phyloP scores from a whole-genome alignment of 1,140 invertebrate species.

The Ceratitis capitata region DNA sequence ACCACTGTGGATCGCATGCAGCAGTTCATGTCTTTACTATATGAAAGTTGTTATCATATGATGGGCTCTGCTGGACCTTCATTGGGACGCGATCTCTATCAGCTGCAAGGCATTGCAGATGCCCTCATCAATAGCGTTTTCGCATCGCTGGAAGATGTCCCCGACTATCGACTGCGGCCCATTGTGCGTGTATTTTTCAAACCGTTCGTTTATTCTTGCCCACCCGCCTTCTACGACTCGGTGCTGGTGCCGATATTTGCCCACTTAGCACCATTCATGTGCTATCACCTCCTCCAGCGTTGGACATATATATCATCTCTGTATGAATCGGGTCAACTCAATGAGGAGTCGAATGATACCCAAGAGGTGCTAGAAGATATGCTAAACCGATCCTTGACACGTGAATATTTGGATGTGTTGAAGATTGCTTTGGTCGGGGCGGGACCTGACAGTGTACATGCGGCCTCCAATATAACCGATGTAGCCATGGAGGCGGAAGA shows the following conservation, averaged over 20 bases:
- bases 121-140: constrained; percentile 75
- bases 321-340: constrained; percentile 79
- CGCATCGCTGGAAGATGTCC: constrained; percentile 77
- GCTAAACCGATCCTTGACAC: constrained; percentile 83
- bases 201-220: constrained; percentile 86
- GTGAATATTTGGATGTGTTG: constrained; percentile 86
- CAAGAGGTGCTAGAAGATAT: constrained; percentile 91
- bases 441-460: constrained; percentile 55
- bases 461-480: constrained; percentile 54
- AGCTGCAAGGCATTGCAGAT: constrained; percentile 71
- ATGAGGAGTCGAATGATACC: constrained; percentile 80
- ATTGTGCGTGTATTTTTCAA: constrained; percentile 86
- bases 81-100: constrained; percentile 85
- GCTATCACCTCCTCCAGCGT: constrained; percentile 76
- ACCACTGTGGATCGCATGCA: constrained; percentile 83
- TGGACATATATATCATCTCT: constrained; percentile 82
- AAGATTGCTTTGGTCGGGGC: constrained; percentile 73
- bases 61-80: constrained; percentile 81
- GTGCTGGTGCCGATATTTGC: constrained; percentile 82
- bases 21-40: constrained; percentile 75
- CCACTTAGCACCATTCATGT: constrained; percentile 82
- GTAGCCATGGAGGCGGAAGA: constrained; percentile 77
- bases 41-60: constrained; percentile 81
- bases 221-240: constrained; percentile 77
- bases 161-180: constrained; percentile 85